phyloP scores from a whole-genome alignment of 2,888 invertebrate species.

The Seladonia tumulorum region DNA sequence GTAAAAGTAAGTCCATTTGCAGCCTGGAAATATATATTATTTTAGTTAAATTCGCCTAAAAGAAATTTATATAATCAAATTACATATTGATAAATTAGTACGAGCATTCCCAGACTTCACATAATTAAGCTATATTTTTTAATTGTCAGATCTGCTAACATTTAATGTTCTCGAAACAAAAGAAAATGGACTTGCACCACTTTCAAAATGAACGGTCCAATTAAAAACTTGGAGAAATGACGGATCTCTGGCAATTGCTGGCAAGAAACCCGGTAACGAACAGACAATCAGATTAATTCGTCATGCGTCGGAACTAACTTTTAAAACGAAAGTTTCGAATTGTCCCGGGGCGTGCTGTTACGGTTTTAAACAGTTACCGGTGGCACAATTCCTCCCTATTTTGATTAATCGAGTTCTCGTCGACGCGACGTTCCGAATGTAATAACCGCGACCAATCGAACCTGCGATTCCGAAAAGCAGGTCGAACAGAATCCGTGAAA shows the following conservation, averaged over 20 bases:
- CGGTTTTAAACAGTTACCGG: conserved; percentile 36
- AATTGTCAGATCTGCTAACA: too few species aligned
- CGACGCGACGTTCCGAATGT: not conserved
- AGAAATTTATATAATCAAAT: too few species aligned
- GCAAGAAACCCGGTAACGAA: conserved; percentile 63
- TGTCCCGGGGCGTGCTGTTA: conserved; percentile 51
- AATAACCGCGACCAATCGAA: conserved; percentile 8
- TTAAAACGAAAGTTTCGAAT: conserved; percentile 64
- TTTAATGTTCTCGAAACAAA: too few species aligned
- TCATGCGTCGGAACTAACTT: conserved; percentile 61
- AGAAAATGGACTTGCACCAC: too few species aligned
- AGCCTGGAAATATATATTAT: too few species aligned
- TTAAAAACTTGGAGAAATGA: conserved; percentile 58
- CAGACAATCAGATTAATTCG: conserved; percentile 70
- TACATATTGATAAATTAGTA: too few species aligned
- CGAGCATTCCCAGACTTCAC: too few species aligned
- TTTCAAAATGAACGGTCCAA: too few species aligned
- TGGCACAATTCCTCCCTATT: conserved; percentile 7
- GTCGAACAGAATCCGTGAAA: not conserved
- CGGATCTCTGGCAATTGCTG: conserved; percentile 39
- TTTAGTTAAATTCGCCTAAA: too few species aligned
- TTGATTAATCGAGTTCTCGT: conserved; percentile 35
- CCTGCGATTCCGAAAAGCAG: not conserved
- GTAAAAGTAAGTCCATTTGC: too few species aligned
- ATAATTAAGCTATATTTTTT: too few species aligned